Conservation (phyloP, 1,140 invertebrate species). For the Aradophagus sp. region DNA sequence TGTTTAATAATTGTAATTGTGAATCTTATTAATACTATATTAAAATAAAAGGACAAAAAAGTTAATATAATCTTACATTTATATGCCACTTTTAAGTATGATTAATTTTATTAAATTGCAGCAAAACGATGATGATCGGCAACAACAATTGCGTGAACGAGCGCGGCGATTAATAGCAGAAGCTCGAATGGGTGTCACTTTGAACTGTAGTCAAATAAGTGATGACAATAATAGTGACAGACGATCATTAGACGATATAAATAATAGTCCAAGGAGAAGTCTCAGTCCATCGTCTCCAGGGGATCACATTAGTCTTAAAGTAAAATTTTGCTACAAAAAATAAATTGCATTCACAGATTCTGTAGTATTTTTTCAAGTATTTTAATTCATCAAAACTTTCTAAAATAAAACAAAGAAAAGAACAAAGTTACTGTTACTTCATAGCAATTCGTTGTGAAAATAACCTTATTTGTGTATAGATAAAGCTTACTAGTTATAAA, state of each 20-base stretch:
- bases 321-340: too few species aligned
- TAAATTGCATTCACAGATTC: too few species aligned
- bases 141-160: constrained; percentile 88
- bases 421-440: too few species aligned
- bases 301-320: constrained; percentile 70
- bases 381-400: too few species aligned
- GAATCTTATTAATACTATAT: too few species aligned
- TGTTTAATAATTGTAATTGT: too few species aligned
- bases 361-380: too few species aligned
- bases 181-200: constrained; percentile 80
- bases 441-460: too few species aligned
- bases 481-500: too few species aligned
- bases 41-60: too few species aligned
- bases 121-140: constrained; percentile 86
- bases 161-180: constrained; percentile 92
- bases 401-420: too few species aligned
- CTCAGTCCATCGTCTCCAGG: constrained; percentile 70
- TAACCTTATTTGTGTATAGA: too few species aligned
- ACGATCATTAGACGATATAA: constrained; percentile 70
- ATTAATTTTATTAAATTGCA: constrained; percentile 23
- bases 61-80: background rate
- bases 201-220: constrained; percentile 69
- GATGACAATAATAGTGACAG: constrained; percentile 70
- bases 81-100: background rate
- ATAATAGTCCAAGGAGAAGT: constrained; percentile 73